Conservation (phyloP, 2,113 vertebrate genomes). For the Hystrix cristata region DNA sequence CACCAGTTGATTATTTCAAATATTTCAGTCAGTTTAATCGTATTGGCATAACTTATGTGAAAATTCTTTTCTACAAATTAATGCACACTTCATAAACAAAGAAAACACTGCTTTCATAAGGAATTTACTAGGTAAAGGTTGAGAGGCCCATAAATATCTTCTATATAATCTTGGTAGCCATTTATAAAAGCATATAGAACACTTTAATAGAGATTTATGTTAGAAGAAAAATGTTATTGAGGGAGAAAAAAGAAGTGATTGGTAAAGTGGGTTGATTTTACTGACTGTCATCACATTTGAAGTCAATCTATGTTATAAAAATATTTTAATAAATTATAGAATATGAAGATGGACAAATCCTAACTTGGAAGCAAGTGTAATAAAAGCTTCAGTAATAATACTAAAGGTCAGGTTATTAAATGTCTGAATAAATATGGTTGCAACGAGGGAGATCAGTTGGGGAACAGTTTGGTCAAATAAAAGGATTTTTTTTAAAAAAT, state of each 20-base stretch:
- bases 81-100: background rate
- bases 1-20: background rate
- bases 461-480: background rate
- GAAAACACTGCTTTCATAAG: background rate
- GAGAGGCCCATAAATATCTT: background rate
- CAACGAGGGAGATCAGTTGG: background rate
- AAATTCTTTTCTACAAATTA: constrained; percentile 17
- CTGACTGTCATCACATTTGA: background rate
- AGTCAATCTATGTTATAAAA: background rate
- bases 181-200: background rate
- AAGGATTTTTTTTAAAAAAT: background rate
- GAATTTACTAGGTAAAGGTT: background rate
- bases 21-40: background rate
- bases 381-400: background rate
- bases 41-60: background rate
- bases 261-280: background rate
- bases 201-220: background rate
- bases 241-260: background rate
- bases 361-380: background rate
- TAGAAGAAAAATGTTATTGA: background rate
- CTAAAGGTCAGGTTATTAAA: background rate
- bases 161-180: background rate
- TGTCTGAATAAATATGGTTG: background rate
- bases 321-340: background rate
- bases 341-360: background rate